phyloP scores from a whole-genome alignment of 1,140 invertebrate genomes.

The Drosophila nigrodunni region DNA sequence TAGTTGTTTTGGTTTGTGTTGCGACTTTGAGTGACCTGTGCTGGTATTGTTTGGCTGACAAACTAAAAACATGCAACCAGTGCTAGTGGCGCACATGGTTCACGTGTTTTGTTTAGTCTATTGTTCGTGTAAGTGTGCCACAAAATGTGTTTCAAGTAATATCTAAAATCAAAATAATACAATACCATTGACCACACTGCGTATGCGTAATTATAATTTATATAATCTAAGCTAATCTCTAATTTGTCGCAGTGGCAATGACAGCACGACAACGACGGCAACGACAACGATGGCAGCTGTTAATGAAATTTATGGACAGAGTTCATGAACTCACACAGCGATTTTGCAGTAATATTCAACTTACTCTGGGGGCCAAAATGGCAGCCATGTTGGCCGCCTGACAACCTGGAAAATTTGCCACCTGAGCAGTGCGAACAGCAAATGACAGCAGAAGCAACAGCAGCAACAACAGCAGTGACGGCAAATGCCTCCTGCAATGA shows the following conservation, averaged over 20 bases:
- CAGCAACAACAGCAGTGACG: slow-evolving; percentile 40
- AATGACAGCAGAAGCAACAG: slow-evolving; percentile 24
- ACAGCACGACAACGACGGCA: neutral
- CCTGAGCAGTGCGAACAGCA: slow-evolving; percentile 59
- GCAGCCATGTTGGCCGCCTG: slow-evolving; percentile 38
- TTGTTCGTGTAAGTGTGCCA: slow-evolving; percentile 59
- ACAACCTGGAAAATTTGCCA: slow-evolving; percentile 69
- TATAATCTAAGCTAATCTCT: slow-evolving; percentile 73
- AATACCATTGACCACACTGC: slow-evolving; percentile 33
- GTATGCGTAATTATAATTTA: slow-evolving; percentile 78
- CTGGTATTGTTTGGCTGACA: neutral
- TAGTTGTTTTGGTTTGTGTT: slow-evolving; percentile 40
- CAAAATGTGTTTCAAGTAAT: slow-evolving; percentile 45
- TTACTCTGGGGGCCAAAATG: slow-evolving; percentile 21
- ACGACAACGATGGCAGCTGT: slow-evolving; percentile 57
- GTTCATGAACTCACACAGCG: slow-evolving; percentile 64
- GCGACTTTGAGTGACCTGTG: slow-evolving; percentile 36
- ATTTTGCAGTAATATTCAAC: slow-evolving; percentile 31
- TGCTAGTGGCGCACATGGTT: slow-evolving; percentile 42
- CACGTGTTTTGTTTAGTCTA: slow-evolving; percentile 66
- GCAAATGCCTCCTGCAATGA: slow-evolving; percentile 56
- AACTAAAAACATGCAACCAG: slow-evolving; percentile 52
- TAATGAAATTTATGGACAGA: slow-evolving; percentile 79
- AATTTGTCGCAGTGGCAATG: slow-evolving; percentile 46
- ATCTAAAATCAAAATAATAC: slow-evolving; percentile 25